Conservation (phyloP, 2,113 vertebrate genomes). For the Phoenicopterus ruber region DNA sequence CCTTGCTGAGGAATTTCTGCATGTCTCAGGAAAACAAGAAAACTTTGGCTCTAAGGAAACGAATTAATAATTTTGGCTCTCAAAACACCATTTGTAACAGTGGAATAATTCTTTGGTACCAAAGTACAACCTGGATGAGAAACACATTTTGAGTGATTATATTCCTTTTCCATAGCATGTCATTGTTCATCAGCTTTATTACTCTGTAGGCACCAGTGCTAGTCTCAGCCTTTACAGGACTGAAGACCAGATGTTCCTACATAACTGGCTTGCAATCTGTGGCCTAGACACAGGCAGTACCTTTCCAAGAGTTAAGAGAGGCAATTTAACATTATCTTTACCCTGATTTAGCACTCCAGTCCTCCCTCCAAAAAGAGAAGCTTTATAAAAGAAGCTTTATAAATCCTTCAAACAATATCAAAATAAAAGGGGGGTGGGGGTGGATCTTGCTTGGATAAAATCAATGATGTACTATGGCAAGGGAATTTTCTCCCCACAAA, state of each 20-base stretch:
- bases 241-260: background rate
- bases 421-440: background rate
- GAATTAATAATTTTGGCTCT: background rate
- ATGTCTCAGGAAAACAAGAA: background rate
- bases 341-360: accelerated
- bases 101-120: background rate
- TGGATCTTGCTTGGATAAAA: background rate
- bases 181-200: background rate
- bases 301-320: background rate
- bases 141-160: background rate
- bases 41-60: background rate
- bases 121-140: background rate
- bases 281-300: background rate
- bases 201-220: background rate
- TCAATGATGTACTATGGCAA: background rate
- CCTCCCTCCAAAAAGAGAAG: background rate
- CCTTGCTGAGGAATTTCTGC: background rate
- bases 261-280: background rate
- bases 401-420: background rate
- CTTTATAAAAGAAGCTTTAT: background rate
- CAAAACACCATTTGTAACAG: background rate
- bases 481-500: background rate
- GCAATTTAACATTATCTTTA: background rate
- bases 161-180: background rate
- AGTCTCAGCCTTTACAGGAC: background rate